Evolutionary conservation across 1,140 invertebrate species (phyloP).

Genomic region (Maconellicoccus hirsutus): DNA sequence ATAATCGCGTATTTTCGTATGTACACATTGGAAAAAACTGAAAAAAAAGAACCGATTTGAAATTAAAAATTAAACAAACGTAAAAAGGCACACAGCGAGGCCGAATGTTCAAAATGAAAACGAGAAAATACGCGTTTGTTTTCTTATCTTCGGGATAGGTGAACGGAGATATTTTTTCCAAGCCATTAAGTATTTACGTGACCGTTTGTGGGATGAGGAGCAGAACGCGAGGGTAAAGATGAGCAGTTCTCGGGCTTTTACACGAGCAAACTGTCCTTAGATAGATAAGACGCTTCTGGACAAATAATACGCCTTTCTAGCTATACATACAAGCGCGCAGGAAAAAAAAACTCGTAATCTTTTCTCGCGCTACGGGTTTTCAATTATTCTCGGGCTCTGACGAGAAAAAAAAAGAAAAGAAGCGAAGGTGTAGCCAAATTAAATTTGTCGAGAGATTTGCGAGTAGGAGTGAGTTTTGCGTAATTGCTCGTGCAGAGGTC

Average conservation of each 20-base stretch:
- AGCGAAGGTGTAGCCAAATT: too few relatives aligned
- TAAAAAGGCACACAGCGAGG: background rate
- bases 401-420: background rate
- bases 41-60: background rate
- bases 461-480: too few relatives aligned
- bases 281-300: conserved; percentile 20
- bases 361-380: conserved; percentile 7
- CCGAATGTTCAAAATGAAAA: conserved; percentile 2
- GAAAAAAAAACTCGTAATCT: conserved; percentile 10
- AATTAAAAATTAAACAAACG: conserved; percentile 10
- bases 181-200: conserved; percentile 22
- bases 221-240: background rate
- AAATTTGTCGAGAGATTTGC: too few relatives aligned
- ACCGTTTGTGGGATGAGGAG: conserved; percentile 16
- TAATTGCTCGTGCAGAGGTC: too few relatives aligned
- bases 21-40: background rate
- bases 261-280: conserved; percentile 16
- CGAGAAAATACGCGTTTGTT: conserved; percentile 10
- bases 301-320: conserved; percentile 19
- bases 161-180: conserved; percentile 19
- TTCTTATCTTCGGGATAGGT: conserved; percentile 15
- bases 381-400: background rate
- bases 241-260: background rate
- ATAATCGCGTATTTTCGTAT: background rate
- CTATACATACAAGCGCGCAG: background rate